These are phyloP conservation scores for Drosophila borealis DNA, from an alignment of 2,888 invertebrate species.

Conservation along the genomic window DNA sequence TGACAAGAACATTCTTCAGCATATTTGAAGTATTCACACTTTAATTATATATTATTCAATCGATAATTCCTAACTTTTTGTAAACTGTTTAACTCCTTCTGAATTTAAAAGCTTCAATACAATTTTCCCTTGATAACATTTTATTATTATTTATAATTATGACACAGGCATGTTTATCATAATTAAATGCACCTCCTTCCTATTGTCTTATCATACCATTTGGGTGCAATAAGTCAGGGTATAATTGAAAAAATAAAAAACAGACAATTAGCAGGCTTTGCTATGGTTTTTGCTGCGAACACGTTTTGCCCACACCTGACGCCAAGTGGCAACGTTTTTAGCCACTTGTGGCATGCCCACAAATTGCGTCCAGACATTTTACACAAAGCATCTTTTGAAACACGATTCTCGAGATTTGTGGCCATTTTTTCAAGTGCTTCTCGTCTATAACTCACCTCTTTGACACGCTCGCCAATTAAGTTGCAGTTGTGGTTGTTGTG, in stretches of 20 bases:
- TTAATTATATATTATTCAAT: too few relatives aligned
- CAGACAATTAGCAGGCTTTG: constrained; percentile 38
- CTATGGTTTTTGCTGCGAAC: constrained; percentile 29
- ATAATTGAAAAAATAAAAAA: constrained; percentile 28
- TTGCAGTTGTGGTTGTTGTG: constrained; percentile 36
- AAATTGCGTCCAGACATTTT: constrained; percentile 56
- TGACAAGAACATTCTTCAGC: too few relatives aligned
- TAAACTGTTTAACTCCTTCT: too few relatives aligned
- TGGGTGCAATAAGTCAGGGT: neutral
- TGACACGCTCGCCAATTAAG: constrained; percentile 67
- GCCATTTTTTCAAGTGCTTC: constrained; percentile 36
- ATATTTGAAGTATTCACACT: too few relatives aligned
- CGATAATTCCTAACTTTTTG: too few relatives aligned
- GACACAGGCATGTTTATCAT: too few relatives aligned
- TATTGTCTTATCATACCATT: neutral
- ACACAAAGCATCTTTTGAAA: constrained; percentile 11
- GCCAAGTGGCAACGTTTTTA: constrained; percentile 16
- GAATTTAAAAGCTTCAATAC: too few relatives aligned
- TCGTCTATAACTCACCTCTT: constrained; percentile 60
- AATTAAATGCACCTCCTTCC: too few relatives aligned
- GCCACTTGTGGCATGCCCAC: constrained; percentile 77
- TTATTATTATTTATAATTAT: neutral
- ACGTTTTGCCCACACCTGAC: constrained; percentile 48
- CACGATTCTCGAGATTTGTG: constrained; percentile 19
- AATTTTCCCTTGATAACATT: neutral